phyloP scores from a whole-genome alignment of 2,797 vertebrate genomes.

The Sardinella longiceps region DNA sequence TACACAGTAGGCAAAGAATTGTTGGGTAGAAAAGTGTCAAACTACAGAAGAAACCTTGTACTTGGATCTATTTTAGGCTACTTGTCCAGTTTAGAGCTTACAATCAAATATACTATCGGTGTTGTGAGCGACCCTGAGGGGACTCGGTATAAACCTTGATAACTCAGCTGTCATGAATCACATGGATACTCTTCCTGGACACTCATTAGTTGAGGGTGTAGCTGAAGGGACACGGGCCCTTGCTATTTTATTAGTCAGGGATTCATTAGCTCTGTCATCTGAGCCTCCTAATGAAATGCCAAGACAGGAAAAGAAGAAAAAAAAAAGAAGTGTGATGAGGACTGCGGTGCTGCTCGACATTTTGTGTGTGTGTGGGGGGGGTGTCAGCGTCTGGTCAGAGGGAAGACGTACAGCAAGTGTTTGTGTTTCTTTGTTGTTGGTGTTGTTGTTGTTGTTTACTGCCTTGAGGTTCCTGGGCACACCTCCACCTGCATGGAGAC shows the following conservation, averaged over 20 bases:
- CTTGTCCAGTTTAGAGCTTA: not conserved
- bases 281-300: not conserved
- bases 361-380: not conserved
- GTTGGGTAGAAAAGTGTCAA: no score
- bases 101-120: not conserved
- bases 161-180: not conserved
- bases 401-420: not conserved
- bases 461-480: not conserved
- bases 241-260: not conserved
- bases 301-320: not conserved
- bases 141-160: not conserved
- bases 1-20: no score
- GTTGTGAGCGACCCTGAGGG: not conserved
- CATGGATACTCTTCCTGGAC: not conserved
- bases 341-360: not conserved
- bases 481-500: not conserved
- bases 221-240: not conserved
- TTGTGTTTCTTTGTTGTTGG: not conserved
- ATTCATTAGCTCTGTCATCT: not conserved
- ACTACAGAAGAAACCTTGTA: no score
- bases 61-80: no score
- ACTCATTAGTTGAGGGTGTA: not conserved
- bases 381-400: not conserved
- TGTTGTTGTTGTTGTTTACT: not conserved
- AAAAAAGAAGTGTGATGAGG: not conserved